Evolutionary conservation across 2,113 vertebrate genomes (phyloP), one percentile per base, ranked within the genome.

Genomic region (Syngnathoides biaculeatus): DNA sequence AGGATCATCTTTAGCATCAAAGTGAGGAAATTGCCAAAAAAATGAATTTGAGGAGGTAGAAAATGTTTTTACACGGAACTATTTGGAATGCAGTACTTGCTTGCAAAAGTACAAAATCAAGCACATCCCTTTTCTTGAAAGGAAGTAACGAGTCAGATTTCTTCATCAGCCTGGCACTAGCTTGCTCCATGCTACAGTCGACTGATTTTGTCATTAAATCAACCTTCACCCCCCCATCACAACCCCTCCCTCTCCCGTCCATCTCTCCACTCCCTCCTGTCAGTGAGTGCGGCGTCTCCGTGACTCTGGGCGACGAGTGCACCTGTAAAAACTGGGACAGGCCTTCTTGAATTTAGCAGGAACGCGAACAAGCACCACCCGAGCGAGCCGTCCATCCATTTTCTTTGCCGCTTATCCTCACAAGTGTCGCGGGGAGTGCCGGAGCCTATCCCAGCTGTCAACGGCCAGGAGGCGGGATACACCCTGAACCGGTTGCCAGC

Each of bases 51-150:
- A 35, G 30, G 5, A 35, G 30, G 30, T 35, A 35, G 30, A 35
- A 35, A 35, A 5, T 43, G 13, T 43, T 43, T 43, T 43, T 14
- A 2, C 42, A 43, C 42, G 14, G 13, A 14, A 20, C 8, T 43
- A 11, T 43, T 12, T 10, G 9, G 2, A 12, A 43, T 43, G 13
- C 42, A 12, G 9, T 43, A 8, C 9, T 12, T 10, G 61, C 43
- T 68, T 57, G 65, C 64, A 45, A 68, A 81, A 64, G 78, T 64
- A 68, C 67, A 74, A 61, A 79, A 69, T 64, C 71, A 53, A 10
- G 64, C 62, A 43, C 52, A 22, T 35, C 64, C 27, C 62, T 69
- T 69, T 61, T 40, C 19, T 64, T 38, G 57, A 69, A 9, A 67
- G 64, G 40, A 30, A 20, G 5, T 0, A 38, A 65, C 19, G 20